These are phyloP conservation scores for Agriopis leucophaearia DNA, from an alignment of 2,888 invertebrate genomes.

Conservation along the genomic window DNA sequence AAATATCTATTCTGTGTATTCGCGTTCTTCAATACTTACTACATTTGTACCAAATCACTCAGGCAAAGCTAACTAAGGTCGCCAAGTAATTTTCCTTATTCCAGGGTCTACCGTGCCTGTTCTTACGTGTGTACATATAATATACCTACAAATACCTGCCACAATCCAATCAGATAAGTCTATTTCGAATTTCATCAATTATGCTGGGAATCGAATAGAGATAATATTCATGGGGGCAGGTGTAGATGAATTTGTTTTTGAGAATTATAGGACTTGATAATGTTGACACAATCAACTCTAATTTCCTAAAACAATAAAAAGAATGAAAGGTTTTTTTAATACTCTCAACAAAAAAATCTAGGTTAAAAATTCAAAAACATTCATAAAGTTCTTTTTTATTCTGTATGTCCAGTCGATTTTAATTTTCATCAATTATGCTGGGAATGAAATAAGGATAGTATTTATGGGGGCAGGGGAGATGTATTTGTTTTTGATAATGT, in stretches of 20 bases:
- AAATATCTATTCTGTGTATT: no score
- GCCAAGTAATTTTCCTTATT: constrained; percentile 4
- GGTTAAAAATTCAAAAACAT: no score
- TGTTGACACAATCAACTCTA: no score
- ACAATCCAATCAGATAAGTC: background rate
- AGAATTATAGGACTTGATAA: no score
- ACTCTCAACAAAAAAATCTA: no score
- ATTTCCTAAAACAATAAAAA: no score
- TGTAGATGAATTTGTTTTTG: no score
- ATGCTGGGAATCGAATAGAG: background rate
- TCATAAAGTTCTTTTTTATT: no score
- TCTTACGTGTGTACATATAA: background rate
- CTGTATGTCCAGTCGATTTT: background rate
- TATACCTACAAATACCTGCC: background rate
- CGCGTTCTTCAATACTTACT: background rate
- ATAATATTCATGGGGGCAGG: no score
- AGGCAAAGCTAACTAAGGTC: background rate
- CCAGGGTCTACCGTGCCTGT: background rate
- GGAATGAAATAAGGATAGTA: background rate
- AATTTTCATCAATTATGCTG: background rate
- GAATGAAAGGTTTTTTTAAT: no score
- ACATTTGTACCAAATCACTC: background rate
- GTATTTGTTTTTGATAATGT: no score
- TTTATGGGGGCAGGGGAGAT: no score
- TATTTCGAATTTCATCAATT: constrained; percentile 1